These are phyloP conservation scores for Melipona bicolor DNA, from an alignment of 2,888 invertebrate species.

Conservation along the genomic window DNA sequence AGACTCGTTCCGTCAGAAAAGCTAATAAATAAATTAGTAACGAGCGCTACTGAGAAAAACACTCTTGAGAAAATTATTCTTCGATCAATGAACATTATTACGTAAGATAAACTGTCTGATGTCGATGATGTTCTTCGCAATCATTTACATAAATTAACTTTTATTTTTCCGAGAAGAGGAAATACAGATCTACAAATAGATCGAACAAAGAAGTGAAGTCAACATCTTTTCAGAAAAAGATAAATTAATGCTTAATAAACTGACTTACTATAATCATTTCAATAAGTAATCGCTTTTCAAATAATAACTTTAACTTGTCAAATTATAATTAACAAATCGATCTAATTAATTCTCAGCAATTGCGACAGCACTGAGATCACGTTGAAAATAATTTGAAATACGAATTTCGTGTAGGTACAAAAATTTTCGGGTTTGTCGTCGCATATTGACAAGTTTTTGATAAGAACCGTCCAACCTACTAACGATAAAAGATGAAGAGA, in stretches of 20 bases:
- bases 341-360: background rate
- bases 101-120: background rate
- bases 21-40: conserved; percentile 26
- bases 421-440: background rate
- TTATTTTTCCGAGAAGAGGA: background rate
- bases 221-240: too few species aligned
- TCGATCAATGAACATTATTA: background rate
- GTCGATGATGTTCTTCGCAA: background rate
- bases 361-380: background rate
- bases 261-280: too few species aligned
- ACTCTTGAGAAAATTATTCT: background rate
- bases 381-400: background rate
- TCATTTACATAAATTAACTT: background rate
- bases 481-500: conserved; percentile 28
- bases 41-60: background rate
- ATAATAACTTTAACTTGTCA: background rate
- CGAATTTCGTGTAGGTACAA: background rate
- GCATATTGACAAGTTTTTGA: conserved; percentile 32
- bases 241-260: too few species aligned
- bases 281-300: background rate
- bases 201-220: too few species aligned
- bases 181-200: too few species aligned
- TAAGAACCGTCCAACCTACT: conserved; percentile 47
- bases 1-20: conserved; percentile 39
- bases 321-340: background rate